Percentiles rank a stretch among this genome's conserved stretches.
These are phyloP conservation scores for Neoitamus cyanurus DNA, from an alignment of 2,888 invertebrate species.

Conservation along the genomic window DNA sequence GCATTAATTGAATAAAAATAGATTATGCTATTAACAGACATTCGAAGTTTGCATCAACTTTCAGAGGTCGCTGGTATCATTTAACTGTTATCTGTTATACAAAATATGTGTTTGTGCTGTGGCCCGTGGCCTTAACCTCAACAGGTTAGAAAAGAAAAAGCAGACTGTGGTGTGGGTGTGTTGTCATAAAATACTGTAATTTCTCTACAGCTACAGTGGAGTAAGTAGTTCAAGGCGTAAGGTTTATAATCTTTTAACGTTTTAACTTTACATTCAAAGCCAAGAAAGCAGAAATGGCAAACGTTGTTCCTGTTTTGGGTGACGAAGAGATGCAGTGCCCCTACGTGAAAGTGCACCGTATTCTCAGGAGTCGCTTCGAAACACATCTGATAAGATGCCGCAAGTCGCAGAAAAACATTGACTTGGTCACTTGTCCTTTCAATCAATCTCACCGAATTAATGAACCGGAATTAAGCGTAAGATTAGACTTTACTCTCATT, in stretches of 20 bases:
- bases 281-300: not conserved
- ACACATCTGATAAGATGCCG: constrained; percentile 69
- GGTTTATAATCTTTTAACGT: not conserved
- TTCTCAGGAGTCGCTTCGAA: constrained; percentile 67
- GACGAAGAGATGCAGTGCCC: constrained; percentile 67
- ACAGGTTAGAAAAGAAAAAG: too few species aligned
- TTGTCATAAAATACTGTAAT: too few species aligned
- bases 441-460: constrained; percentile 68
- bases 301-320: constrained; percentile 40
- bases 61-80: too few species aligned
- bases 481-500: too few species aligned
- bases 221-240: not conserved
- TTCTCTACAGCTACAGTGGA: too few species aligned
- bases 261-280: not conserved
- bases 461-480: constrained; percentile 63
- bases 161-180: too few species aligned
- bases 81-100: too few species aligned
- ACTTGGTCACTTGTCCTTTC: constrained; percentile 66
- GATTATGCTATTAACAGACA: too few species aligned
- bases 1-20: too few species aligned
- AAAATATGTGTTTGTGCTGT: too few species aligned
- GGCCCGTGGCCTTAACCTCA: too few species aligned
- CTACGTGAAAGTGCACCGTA: constrained; percentile 68
- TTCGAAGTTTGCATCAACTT: too few species aligned
- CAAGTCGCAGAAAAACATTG: constrained; percentile 63